These are phyloP conservation scores for Hypomecis atomaria DNA, from an alignment of 2,888 invertebrate species.

Conservation along the genomic window DNA sequence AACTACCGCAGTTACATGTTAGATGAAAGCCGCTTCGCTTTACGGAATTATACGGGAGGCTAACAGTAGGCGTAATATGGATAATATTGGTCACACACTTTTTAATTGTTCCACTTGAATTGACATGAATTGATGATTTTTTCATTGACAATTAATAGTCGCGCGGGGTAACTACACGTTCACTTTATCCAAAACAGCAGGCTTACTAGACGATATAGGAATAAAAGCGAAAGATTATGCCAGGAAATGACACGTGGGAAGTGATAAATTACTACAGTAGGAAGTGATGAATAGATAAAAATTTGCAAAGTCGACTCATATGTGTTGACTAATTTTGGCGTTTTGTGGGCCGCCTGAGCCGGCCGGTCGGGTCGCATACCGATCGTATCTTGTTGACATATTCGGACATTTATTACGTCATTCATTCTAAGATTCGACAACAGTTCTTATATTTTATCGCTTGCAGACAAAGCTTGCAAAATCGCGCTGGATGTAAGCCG, in stretches of 20 bases:
- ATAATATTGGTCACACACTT: no score
- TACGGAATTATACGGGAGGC: no score
- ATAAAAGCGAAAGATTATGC: slow-evolving; percentile 1
- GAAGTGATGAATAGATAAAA: slow-evolving; percentile 16
- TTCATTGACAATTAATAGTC: no score
- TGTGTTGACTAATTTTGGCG: slow-evolving; percentile 18
- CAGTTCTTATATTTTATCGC: no score
- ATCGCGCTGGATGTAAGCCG: no score
- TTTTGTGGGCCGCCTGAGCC: slow-evolving; percentile 4
- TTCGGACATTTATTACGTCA: slow-evolving; percentile 19
- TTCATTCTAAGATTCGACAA: neutral
- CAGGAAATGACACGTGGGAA: slow-evolving; percentile 14
- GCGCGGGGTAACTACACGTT: no score
- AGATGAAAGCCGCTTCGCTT: no score
- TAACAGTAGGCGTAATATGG: no score
- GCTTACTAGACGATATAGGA: neutral
- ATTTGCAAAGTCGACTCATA: slow-evolving; percentile 6
- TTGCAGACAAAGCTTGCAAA: no score
- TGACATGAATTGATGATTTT: no score
- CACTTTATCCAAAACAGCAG: neutral
- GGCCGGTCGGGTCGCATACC: slow-evolving; percentile 2
- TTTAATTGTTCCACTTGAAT: no score
- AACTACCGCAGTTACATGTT: no score
- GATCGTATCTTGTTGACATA: slow-evolving; percentile 4
- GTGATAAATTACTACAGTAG: slow-evolving; percentile 15